phyloP scores from a whole-genome alignment of 2,113 vertebrate species.

The Maccullochella peelii region DNA sequence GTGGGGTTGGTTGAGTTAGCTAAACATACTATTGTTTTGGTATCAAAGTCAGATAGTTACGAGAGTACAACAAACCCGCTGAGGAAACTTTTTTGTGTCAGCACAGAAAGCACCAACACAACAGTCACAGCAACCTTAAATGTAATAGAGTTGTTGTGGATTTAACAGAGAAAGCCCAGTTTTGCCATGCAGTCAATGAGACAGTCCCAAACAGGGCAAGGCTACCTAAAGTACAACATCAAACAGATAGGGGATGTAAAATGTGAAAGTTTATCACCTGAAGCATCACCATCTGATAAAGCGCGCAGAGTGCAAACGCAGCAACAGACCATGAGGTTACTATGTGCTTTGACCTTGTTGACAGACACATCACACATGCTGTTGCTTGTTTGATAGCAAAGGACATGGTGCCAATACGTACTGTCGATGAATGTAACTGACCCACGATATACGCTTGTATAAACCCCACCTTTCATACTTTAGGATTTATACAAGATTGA shows the following conservation, averaged over 20 bases:
- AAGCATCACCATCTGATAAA: background rate
- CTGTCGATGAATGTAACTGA: background rate
- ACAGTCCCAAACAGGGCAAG: background rate
- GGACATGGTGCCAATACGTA: background rate
- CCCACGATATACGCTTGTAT: background rate
- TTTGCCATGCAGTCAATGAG: background rate
- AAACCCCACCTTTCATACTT: background rate
- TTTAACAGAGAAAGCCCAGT: constrained; percentile 7
- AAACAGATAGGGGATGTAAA: background rate
- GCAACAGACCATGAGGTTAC: background rate
- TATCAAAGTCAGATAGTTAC: no score
- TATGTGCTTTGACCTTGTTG: background rate
- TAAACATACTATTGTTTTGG: background rate
- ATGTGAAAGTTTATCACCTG: constrained; percentile 1
- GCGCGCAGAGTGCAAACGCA: background rate
- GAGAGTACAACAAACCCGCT: no score
- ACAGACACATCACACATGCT: background rate
- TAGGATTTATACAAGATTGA: background rate
- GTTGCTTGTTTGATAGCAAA: background rate
- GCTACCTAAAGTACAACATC: background rate
- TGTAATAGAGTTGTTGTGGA: background rate
- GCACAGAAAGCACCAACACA: background rate
- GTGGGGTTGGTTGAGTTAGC: background rate
- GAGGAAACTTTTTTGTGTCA: background rate
- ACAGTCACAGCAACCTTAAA: background rate